Base-by-base conservation (phyloP, 2,113 vertebrate genomes). In the Syngnathus typhle region DNA sequence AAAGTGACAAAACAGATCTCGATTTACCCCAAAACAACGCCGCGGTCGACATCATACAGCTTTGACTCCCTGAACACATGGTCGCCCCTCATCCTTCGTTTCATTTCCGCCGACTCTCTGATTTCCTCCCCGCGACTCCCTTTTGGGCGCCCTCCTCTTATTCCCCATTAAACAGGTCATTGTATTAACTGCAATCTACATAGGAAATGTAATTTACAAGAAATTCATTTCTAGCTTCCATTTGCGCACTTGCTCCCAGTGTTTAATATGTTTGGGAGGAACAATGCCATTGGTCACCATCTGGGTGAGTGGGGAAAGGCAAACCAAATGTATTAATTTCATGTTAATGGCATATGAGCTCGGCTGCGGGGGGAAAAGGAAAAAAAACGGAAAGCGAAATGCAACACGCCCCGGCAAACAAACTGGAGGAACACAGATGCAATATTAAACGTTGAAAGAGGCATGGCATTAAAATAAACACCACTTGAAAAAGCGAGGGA, bases 191-290 rank as follows among this genome's bases (percentile, higher is more conserved):
- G 81, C 84, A 88, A 90, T 89, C 86, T 88, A 87, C 89, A 91
- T 88, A 87, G 80, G 85, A 91, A 89, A 90, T 88, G 85, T 85
- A 90, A 89, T 90, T 92, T 90, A 78, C 80, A 72, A 69, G 67
- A 88, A 90, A 89, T 90, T 90, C 88, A 91, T 90, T 90, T 82
- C 78, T 79, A 75, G 77, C 82, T 82, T 85, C 89, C 90, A 89
- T 91, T 88, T 90, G 88, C 86, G 87, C 82, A 49, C 85, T 88
- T 87, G 83, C 83, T 86, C 84, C 85, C 82, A 3, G 70, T 80
- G 82, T 85, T 75, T 88, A 85, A 89, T 91, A 89, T 88, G 87
- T 84, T 87, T 83, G 77, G 70, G 77, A 82, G 82, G 79, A 85
- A 85, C 74, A 73, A 81, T 85, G 88, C 72, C 59, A 77, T 79